Base-by-base conservation (phyloP, 1,140 invertebrate genomes). In the Rhagoletis pomonella region DNA sequence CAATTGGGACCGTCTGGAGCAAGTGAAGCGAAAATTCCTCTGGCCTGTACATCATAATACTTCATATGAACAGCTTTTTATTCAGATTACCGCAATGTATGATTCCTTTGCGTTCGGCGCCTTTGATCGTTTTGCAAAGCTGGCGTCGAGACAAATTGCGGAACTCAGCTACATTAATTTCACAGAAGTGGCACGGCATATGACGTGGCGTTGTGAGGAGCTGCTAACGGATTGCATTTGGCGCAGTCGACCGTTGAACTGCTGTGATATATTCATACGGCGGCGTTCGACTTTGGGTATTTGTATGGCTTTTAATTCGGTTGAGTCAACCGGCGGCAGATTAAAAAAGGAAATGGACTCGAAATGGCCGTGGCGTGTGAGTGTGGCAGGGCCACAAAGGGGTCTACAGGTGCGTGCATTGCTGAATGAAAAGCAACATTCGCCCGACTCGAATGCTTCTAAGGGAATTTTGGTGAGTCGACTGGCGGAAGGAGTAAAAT, bases 181-280 rank as follows among this genome's bases (percentile, higher is more conserved):
- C 6, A 92, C 90, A 0, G 84, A 89, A 59, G 90, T 88, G 0
- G 81, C 4, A 0, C 89, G 91, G 50, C 90, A 90, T 19, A 88
- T 92, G 91, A 47, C 90, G 1, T 91, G 91, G 91, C 89, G 90
- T 9, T 91, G 91, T 42, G 88, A 92, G 55, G 91, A 91, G 17
- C 17, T 91, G 12, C 50, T 91, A 0, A 17, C 17, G 0, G 86
- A 89, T 4, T 91, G 91, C 59, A 39, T 73, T 2, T 91, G 91
- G 91, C 89, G 89, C 12, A 87, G 85, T 1, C 60, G 77, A 6
- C 1, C 44, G 0, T 60, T 87, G 3, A 81, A 91, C n/a, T 91
- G 91, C 62, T 91, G 91, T 60, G 86, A 89, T 14, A 84, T 92
- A 1, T 92, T 92, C 44, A 87, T 89, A 14, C 89, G 81, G 0